Conservation (phyloP, 1,140 invertebrate genomes). For the Nylanderia fulva region DNA sequence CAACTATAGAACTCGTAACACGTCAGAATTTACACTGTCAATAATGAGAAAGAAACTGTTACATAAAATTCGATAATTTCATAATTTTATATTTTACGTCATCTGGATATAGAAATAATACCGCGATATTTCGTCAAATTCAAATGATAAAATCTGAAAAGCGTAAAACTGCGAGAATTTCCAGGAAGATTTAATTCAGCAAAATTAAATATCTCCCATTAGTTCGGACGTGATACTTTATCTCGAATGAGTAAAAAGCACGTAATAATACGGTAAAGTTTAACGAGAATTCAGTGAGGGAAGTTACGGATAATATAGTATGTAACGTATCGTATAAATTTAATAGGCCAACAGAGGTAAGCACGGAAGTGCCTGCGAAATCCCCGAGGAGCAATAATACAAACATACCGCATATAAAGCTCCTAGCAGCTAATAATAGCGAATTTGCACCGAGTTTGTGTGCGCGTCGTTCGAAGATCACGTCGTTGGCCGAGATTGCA, state of each 20-base stretch:
- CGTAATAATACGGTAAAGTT: not conserved
- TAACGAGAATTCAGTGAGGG: not conserved
- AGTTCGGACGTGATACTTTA: not conserved
- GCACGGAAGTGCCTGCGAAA: not conserved
- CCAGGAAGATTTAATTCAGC: not conserved
- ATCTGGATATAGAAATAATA: not conserved
- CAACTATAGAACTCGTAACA: not conserved
- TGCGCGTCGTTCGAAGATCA: not conserved
- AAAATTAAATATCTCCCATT: not conserved
- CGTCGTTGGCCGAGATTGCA: not conserved
- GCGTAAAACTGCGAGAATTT: not conserved
- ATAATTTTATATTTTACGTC: not conserved
- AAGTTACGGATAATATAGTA: not conserved
- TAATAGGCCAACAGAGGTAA: not conserved
- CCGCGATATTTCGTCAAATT: not conserved
- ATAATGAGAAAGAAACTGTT: no score
- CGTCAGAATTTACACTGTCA: not conserved
- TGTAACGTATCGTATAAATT: constrained; percentile 2
- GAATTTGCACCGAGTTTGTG: not conserved
- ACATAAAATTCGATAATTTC: not conserved
- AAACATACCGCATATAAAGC: not conserved
- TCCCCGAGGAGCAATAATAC: not conserved
- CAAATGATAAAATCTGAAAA: not conserved
- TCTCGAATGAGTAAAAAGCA: not conserved
- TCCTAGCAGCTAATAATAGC: not conserved